Percentiles rank a stretch among this genome's conserved stretches.
phyloP scores from a whole-genome alignment of 2,888 invertebrate species.

The Tipula lateralis region DNA sequence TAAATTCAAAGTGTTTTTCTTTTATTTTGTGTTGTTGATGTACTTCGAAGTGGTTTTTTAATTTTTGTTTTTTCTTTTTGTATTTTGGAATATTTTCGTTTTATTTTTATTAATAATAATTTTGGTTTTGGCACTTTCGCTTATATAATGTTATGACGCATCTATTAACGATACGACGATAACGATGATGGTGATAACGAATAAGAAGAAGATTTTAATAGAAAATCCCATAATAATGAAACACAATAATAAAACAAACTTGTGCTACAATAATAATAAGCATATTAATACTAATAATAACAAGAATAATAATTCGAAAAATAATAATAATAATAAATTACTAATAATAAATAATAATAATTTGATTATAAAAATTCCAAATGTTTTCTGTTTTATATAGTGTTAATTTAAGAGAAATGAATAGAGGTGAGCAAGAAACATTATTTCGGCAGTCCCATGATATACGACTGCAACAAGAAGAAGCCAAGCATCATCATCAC shows the following conservation, averaged over 20 bases:
- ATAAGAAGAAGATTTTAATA: not conserved
- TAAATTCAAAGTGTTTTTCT: not conserved
- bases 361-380: constrained; percentile 34
- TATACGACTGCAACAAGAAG: constrained; percentile 43
- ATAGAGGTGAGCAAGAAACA: constrained; percentile 60
- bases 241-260: not conserved
- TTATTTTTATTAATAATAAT: not conserved
- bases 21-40: not conserved
- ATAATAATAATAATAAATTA: constrained; percentile 25
- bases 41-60: not conserved
- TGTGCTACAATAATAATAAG: not conserved
- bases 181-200: not conserved
- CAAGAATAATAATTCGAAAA: not conserved
- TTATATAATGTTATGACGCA: not conserved
- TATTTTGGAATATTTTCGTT: not conserved
- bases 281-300: not conserved
- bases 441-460: constrained; percentile 59
- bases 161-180: not conserved
- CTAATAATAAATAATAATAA: constrained; percentile 3
- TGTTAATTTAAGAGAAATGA: constrained; percentile 52
- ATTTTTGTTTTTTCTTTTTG: not conserved
- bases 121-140: not conserved
- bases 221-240: not conserved
- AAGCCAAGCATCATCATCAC: constrained; percentile 35
- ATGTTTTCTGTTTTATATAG: constrained; percentile 52